Conservation (phyloP, 1,140 invertebrate genomes). For the Scaptodrosophila lebanonensis region DNA sequence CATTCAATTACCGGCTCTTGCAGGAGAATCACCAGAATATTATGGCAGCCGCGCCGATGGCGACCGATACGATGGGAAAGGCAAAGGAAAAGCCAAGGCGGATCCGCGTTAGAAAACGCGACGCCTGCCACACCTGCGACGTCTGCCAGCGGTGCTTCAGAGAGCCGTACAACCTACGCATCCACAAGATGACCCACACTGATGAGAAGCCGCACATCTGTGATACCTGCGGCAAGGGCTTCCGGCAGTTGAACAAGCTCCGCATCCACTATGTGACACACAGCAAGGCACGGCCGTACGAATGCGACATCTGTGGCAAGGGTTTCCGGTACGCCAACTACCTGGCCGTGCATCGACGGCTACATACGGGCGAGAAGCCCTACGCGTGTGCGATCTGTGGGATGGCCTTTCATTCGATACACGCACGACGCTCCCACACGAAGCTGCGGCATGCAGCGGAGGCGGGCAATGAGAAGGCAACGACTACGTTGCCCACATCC, state of each 20-base stretch:
- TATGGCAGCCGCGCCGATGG: too few species aligned
- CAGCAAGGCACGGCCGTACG: conserved; percentile 78
- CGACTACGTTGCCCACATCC: not conserved
- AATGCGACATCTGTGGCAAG: conserved; percentile 79
- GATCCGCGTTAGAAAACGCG: not conserved
- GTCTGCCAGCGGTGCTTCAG: conserved; percentile 42
- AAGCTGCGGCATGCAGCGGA: conserved; percentile 39
- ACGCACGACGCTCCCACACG: conserved; percentile 50
- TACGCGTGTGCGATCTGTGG: conserved; percentile 74
- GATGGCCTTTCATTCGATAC: conserved; percentile 56
- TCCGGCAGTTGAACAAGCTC: conserved; percentile 65
- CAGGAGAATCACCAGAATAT: too few species aligned
- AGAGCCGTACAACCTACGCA: conserved; percentile 59
- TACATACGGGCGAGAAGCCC: conserved; percentile 89
- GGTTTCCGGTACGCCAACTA: conserved; percentile 80
- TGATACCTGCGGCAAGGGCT: conserved; percentile 59
- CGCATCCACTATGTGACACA: conserved; percentile 79
- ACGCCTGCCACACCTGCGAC: conserved; percentile 37
- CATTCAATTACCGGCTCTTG: too few species aligned
- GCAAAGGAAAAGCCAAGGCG: not conserved
- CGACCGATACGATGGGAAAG: too few species aligned
- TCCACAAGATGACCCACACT: conserved; percentile 66
- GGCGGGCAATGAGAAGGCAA: not conserved
- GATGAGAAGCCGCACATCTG: conserved; percentile 70
- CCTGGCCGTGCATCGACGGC: conserved; percentile 80